phyloP scores from a whole-genome alignment of 2,797 vertebrate genomes.

The Phyllotis vaccarum region DNA sequence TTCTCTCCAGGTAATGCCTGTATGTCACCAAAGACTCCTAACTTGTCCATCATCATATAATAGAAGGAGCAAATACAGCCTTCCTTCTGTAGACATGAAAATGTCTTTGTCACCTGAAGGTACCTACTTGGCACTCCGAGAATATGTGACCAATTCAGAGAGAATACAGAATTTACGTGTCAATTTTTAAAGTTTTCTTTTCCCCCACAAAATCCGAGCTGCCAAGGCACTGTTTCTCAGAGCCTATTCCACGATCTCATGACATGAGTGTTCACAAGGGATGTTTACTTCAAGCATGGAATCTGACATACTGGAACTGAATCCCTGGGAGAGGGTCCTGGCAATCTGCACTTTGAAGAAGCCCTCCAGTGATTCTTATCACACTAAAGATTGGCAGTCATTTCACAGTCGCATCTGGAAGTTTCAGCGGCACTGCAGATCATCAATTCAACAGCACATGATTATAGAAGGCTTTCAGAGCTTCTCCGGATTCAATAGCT shows the following conservation, averaged over 20 bases:
- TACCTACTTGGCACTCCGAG: background rate
- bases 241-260: background rate
- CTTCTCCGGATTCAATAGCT: conserved; percentile 40
- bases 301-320: background rate
- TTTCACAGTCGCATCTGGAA: conserved; percentile 19
- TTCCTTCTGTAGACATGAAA: background rate
- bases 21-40: background rate
- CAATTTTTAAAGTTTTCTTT: background rate
- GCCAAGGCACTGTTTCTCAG: background rate
- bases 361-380: background rate
- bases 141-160: background rate
- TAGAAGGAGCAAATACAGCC: background rate
- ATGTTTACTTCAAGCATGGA: conserved; percentile 21
- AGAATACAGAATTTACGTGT: conserved; percentile 24
- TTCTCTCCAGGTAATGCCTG: background rate
- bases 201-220: background rate
- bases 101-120: conserved; percentile 18
- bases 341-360: conserved; percentile 19
- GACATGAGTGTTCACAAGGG: background rate
- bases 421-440: conserved; percentile 38
- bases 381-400: background rate
- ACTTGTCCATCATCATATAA: background rate
- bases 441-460: conserved; percentile 46
- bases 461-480: conserved; percentile 66
- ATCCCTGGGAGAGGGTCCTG: background rate